phyloP scores from a whole-genome alignment of 2,113 vertebrate species.

The Syrmaticus mikado region DNA sequence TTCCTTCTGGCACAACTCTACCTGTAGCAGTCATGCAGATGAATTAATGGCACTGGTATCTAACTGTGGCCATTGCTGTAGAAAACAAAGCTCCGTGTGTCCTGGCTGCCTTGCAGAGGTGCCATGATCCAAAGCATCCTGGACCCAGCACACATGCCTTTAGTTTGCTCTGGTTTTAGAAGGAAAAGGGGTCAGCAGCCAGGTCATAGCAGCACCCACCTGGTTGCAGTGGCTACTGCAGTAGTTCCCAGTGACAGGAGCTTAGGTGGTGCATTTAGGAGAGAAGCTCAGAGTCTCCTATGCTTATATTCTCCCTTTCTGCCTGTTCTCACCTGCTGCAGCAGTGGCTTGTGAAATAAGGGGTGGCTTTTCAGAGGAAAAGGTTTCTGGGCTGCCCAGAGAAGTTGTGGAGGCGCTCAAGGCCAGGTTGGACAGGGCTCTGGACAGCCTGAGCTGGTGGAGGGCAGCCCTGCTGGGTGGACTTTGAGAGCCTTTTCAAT shows the following conservation, averaged over 20 bases:
- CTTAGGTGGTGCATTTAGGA: rapidly evolving
- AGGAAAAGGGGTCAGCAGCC: not conserved
- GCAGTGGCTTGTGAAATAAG: not conserved
- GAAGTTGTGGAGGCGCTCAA: no score
- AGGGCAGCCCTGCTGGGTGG: no score
- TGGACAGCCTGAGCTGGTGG: no score
- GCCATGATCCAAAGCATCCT: not conserved
- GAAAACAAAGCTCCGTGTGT: constrained; percentile 26
- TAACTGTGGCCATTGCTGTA: not conserved
- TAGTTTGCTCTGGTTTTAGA: not conserved
- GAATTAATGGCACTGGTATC: not conserved
- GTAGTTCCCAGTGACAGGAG: not conserved
- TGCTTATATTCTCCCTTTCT: not conserved
- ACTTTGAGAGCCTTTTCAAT: no score
- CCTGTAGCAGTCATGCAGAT: not conserved
- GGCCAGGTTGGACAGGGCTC: no score
- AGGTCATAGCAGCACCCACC: not conserved
- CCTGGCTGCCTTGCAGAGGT: not conserved
- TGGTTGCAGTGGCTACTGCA: rapidly evolving
- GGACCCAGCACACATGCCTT: not conserved
- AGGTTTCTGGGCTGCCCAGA: not conserved
- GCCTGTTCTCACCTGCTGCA: not conserved
- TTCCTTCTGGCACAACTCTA: constrained; percentile 38
- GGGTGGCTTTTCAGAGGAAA: not conserved
- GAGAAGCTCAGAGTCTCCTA: rapidly evolving